phyloP scores from a whole-genome alignment of 30 jellyfish, hydroid and myxozoan species.

The Cassiopea andromeda region DNA sequence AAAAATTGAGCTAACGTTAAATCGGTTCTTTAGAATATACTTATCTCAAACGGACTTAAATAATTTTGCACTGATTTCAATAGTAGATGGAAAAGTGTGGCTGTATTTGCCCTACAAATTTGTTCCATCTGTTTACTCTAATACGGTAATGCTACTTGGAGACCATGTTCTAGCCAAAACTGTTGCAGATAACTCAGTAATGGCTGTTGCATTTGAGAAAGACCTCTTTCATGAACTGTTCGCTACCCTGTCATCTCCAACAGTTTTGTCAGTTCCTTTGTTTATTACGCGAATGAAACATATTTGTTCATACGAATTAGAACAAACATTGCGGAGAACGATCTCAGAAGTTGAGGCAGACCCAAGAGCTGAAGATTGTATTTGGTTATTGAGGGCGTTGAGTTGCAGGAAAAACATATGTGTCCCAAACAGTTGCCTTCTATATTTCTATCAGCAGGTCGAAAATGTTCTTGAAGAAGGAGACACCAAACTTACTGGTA shows the following conservation, averaged over 20 bases:
- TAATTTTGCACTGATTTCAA: constrained; percentile 6
- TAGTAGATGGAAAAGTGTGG: not conserved
- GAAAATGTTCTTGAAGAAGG: not conserved
- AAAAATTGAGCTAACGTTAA: too few relatives aligned
- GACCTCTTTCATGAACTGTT: constrained; percentile 16
- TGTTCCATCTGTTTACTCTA: not conserved
- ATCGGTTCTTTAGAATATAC: not conserved
- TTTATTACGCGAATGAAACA: constrained; percentile 50
- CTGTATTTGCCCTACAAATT: not conserved
- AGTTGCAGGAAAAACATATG: constrained; percentile 41
- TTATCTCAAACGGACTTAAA: constrained; percentile 11
- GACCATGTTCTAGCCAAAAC: not conserved
- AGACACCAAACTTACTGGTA: not conserved
- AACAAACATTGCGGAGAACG: not conserved
- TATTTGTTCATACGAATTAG: constrained; percentile 1
- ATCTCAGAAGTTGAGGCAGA: not conserved
- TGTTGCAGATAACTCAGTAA: constrained; percentile 36
- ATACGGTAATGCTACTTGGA: not conserved
- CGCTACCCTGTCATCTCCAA: constrained; percentile 31
- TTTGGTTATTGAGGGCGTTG: constrained; percentile 49
- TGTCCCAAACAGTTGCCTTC: constrained; percentile 26
- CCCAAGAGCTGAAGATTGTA: not conserved
- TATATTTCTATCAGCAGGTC: not conserved
- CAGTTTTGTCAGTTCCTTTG: constrained; percentile 36
- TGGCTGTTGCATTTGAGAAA: constrained; percentile 29